A percentile compares a stretch with the other conserved stretches of the same genome.
Evolutionary conservation across 2,113 vertebrate genomes (phyloP).

Genomic region (Camelus dromedarius): DNA sequence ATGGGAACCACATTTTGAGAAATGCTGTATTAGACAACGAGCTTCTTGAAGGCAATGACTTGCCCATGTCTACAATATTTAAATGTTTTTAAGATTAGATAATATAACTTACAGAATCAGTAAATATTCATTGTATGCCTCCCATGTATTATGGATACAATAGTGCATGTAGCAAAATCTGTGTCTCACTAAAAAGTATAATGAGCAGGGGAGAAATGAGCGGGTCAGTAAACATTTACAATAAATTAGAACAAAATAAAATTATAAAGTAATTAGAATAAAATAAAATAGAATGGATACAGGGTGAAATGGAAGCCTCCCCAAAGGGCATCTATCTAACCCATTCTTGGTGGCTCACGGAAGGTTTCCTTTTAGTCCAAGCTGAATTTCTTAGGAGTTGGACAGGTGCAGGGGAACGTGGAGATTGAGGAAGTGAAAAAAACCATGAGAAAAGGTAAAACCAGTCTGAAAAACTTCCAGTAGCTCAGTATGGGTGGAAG

Average conservation of each 20-base stretch:
- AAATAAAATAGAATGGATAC: neutral
- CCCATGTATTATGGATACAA: neutral
- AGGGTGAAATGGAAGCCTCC: neutral
- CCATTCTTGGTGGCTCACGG: neutral
- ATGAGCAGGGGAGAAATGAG: neutral
- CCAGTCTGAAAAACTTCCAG: constrained; percentile 50
- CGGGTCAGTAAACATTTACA: constrained; percentile 4
- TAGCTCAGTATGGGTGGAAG: neutral
- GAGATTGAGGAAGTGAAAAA: neutral
- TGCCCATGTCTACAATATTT: neutral
- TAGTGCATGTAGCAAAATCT: neutral
- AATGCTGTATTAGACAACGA: neutral
- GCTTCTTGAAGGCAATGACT: constrained; percentile 22
- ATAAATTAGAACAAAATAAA: neutral
- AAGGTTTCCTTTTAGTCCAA: constrained; percentile 30
- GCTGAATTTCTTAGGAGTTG: constrained; percentile 9
- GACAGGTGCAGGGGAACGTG: neutral
- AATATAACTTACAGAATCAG: constrained; percentile 1
- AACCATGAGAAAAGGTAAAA: constrained; percentile 1
- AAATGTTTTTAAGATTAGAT: constrained; percentile 20
- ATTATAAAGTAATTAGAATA: no score
- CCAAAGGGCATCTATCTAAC: neutral
- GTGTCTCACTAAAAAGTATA: neutral
- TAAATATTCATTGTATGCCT: neutral
- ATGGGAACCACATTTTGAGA: constrained; percentile 9